Evolutionary conservation across 2,888 invertebrate genomes (phyloP), one percentile per base, ranked within the genome.

Genomic region (Podotricha telesiphe): DNA sequence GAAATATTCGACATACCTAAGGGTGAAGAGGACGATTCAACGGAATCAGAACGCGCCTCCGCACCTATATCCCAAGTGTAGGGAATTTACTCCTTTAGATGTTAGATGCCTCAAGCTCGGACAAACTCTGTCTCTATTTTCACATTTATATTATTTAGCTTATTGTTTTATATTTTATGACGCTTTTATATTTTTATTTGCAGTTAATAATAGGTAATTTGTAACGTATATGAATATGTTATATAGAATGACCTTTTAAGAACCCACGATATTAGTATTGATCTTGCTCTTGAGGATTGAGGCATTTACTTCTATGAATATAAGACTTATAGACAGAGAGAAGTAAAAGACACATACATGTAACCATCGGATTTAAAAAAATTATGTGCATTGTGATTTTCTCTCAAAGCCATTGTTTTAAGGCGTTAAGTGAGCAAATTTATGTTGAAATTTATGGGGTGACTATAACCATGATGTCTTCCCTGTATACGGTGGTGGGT

Each of bases 1-100:
- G 99, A 99, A 91, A 98, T 99, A 79, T 99, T 98, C 91, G 99
- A 99, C 94, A 98, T 99, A 89, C 97, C 98, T 76, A 97, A 87
- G 74, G 67, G 69, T 4, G 86, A 86, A 2, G 89, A 86, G 13
- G 83, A 84, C 0, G 80, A 80, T 1, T 64, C 73, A 2, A 58
- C 75, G 1, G 78, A 78, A 5, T 69, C 75, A 0, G 78, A 77
- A n/a, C 75, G 71, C n/a, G 74, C 77, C 4, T 71, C 70, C 22
- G 64, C 75, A 11, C 55, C 75, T 28, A 53, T 61, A 19, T 65
- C 75, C 4, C 74, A 74, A 19, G 19, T 71, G 55, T 65, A 69
- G 42, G 65, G 65, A 69, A 63, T 45, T 40, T 56, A 53, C 22
- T 20, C 45, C 34, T 45, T 55, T 17, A 64, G 67, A 53, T 53